Conservation (phyloP, 64 coral and sea anemone species). For the Montipora efflorescens region DNA sequence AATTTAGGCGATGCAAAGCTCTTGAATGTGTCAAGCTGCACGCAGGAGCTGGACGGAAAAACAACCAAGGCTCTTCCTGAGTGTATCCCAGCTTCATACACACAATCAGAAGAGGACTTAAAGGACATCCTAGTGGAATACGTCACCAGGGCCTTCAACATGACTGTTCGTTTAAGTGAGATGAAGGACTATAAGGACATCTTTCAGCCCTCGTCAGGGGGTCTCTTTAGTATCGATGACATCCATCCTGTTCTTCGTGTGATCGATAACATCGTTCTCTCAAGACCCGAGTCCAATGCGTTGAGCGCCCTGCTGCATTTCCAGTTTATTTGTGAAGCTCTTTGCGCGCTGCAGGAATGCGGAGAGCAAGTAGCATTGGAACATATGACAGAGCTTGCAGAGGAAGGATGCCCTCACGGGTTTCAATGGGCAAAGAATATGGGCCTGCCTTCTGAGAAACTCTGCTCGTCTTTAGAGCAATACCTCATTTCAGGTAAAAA, state of each 20-base stretch:
- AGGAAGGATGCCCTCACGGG: conserved; percentile 72
- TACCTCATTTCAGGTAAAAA: conserved; percentile 23
- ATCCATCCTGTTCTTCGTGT: conserved; percentile 79
- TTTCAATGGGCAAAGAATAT: conserved; percentile 84
- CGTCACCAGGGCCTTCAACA: conserved; percentile 86
- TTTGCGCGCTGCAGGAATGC: conserved; percentile 86
- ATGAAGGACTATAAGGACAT: conserved; percentile 94
- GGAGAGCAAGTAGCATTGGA: conserved; percentile 72
- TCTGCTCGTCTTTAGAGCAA: conserved; percentile 63
- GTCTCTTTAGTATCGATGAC: conserved; percentile 74
- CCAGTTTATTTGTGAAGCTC: conserved; percentile 74
- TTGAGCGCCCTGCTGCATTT: conserved; percentile 82
- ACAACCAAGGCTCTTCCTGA: conserved; percentile 68
- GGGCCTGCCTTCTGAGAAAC: conserved; percentile 63
- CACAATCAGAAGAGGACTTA: conserved; percentile 45
- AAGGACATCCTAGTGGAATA: conserved; percentile 70
- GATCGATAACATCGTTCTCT: conserved; percentile 78
- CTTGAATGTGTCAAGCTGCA: conserved; percentile 57
- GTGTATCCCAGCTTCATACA: conserved; percentile 73
- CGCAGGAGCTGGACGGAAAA: conserved; percentile 67
- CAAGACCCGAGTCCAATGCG: conserved; percentile 45
- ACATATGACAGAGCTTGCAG: conserved; percentile 67
- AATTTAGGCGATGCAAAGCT: conserved; percentile 85
- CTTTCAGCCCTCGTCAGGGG: conserved; percentile 90
- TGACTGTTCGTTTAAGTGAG: conserved; percentile 85